Evolutionary conservation across 2,113 vertebrate genomes (phyloP).

Genomic region (Athene cunicularia): DNA sequence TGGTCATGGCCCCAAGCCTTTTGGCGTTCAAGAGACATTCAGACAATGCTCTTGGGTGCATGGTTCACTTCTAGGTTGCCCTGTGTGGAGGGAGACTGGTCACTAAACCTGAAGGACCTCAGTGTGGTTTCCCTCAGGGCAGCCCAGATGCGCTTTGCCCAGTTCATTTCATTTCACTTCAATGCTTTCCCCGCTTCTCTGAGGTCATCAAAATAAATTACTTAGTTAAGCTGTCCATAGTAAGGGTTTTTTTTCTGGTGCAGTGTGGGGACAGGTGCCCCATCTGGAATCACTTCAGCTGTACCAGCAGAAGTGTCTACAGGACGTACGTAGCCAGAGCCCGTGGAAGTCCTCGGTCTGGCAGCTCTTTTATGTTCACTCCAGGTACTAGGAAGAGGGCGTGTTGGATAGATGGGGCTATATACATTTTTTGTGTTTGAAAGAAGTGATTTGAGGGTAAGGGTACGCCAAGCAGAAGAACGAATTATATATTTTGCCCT

Average conservation of each 20-base stretch:
- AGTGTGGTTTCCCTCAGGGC: neutral
- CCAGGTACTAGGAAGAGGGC: neutral
- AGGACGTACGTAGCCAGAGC: neutral
- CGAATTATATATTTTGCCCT: neutral
- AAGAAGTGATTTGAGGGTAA: neutral
- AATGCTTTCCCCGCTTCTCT: neutral
- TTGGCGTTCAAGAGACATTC: accelerated
- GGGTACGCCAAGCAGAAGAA: neutral
- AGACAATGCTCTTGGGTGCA: neutral
- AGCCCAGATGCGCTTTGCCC: neutral
- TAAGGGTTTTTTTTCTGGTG: neutral
- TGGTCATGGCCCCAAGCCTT: neutral
- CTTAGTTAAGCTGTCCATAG: neutral
- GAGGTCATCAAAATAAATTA: neutral
- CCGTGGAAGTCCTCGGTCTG: neutral
- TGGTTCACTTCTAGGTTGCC: neutral
- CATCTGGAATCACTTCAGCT: neutral
- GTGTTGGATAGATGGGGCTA: neutral
- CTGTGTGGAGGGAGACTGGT: neutral
- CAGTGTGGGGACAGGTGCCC: neutral
- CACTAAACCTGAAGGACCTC: neutral
- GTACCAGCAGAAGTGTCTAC: neutral
- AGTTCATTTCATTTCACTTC: neutral
- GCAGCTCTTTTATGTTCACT: neutral
- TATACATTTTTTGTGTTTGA: neutral